Percentiles rank a stretch among this genome's conserved stretches.
These are phyloP conservation scores for Vicugna pacos DNA, from an alignment of 2,113 vertebrate genomes.

Conservation along the genomic window DNA sequence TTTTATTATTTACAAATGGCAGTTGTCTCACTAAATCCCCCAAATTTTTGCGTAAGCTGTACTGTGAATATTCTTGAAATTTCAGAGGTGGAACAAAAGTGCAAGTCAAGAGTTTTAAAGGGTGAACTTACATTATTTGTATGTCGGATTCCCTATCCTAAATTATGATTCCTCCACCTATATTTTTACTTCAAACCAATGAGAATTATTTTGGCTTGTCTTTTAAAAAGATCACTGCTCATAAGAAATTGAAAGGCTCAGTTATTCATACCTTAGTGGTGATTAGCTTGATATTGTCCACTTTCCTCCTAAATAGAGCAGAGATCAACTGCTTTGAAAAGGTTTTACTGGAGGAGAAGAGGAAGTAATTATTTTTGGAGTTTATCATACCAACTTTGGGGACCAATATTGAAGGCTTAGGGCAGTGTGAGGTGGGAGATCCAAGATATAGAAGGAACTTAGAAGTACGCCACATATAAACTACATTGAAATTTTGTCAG, in stretches of 20 bases:
- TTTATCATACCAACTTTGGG: not conserved
- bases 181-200: not conserved
- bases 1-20: not conserved
- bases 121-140: not conserved
- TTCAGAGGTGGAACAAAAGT: not conserved
- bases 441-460: not conserved
- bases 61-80: constrained; percentile 38
- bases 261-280: not conserved
- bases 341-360: not conserved
- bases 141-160: not conserved
- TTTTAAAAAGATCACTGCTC: constrained; percentile 24
- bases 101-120: not conserved
- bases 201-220: not conserved
- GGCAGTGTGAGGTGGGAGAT: not conserved
- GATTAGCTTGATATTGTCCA: not conserved
- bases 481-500: not conserved
- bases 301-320: constrained; percentile 30
- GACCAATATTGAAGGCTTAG: not conserved
- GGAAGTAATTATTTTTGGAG: constrained; percentile 33
- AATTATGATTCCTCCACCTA: not conserved
- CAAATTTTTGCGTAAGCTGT: not conserved
- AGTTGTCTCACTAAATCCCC: not conserved
- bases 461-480: not conserved
- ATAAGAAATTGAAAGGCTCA: not conserved
- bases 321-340: not conserved